phyloP scores from a whole-genome alignment of 1,140 invertebrate species.

The Zaprionus gabonicus region DNA sequence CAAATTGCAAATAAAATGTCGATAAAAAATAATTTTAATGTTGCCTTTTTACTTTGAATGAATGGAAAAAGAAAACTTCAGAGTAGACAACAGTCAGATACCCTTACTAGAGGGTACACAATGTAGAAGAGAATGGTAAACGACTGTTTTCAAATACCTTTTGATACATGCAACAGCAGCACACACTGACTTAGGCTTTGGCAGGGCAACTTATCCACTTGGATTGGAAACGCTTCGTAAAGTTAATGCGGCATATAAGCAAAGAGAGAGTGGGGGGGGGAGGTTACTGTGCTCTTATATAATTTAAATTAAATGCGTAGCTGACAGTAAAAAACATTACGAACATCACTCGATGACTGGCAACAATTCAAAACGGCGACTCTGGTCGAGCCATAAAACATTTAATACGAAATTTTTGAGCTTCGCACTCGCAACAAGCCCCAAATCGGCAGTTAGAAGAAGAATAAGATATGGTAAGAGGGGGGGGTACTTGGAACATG shows the following conservation, averaged over 20 bases:
- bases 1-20: constrained; percentile 66
- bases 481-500: background rate
- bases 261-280: constrained; percentile 10
- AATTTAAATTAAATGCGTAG: constrained; percentile 80
- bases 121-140: background rate
- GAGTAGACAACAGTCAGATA: constrained; percentile 1
- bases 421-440: constrained; percentile 7
- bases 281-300: constrained; percentile 57
- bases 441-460: constrained; percentile 50
- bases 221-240: constrained; percentile 23
- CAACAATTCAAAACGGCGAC: constrained; percentile 60
- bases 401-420: constrained; percentile 71
- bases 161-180: background rate
- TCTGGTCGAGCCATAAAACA: constrained; percentile 67
- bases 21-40: constrained; percentile 79
- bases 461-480: background rate
- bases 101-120: constrained; percentile 7
- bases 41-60: constrained; percentile 59
- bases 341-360: constrained; percentile 37
- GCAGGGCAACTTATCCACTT: constrained; percentile 21
- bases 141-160: background rate
- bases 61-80: background rate
- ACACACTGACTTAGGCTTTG: background rate
- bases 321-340: constrained; percentile 72
- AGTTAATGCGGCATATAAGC: constrained; percentile 56